Conservation (phyloP, 2,113 vertebrate species). For the Galemys pyrenaicus region DNA sequence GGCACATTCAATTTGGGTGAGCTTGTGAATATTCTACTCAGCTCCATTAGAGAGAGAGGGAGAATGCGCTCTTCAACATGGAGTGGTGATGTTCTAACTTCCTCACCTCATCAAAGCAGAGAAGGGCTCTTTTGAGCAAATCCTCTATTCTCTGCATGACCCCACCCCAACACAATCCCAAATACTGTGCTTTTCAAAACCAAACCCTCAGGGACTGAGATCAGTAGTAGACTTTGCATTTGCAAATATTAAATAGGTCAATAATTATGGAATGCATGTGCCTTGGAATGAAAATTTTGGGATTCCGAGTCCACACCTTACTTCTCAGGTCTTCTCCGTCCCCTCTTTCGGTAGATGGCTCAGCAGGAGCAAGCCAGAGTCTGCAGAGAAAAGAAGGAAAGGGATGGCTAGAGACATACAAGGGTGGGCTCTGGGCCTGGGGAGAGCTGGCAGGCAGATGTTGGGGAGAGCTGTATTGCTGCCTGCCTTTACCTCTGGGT, state of each 20-base stretch:
- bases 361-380: neutral
- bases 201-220: neutral
- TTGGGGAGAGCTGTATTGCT: neutral
- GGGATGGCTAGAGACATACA: neutral
- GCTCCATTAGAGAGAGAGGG: neutral
- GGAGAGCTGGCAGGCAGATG: neutral
- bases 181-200: neutral
- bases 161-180: neutral
- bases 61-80: neutral
- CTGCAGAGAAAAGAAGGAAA: neutral
- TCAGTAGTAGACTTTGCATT: neutral
- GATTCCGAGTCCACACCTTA: neutral
- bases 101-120: neutral
- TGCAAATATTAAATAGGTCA: neutral
- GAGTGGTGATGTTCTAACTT: neutral
- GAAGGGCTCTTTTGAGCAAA: neutral
- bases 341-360: neutral
- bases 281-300: neutral
- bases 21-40: neutral
- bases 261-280: neutral
- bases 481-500: neutral
- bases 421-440: neutral
- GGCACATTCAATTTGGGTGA: slow-evolving; percentile 21
- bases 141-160: neutral
- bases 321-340: slow-evolving; percentile 28